These are phyloP conservation scores for Cotesia typhae DNA, from an alignment of 1,140 invertebrate species.

Conservation along the genomic window DNA sequence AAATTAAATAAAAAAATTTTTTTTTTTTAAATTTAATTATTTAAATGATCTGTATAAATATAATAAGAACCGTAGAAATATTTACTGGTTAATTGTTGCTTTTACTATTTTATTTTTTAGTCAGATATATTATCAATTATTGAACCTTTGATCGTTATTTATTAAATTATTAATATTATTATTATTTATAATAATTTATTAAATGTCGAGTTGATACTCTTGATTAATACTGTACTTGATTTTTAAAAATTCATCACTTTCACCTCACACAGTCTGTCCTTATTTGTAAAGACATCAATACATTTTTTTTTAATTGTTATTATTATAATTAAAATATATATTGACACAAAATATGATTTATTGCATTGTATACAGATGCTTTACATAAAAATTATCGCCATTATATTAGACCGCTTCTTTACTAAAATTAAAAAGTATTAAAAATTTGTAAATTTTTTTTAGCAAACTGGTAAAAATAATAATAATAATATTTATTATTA, in stretches of 20 bases:
- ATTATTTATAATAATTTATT: background rate
- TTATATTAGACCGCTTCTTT: conserved; percentile 7
- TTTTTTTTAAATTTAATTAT: conserved; percentile 4
- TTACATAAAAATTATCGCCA: conserved; percentile 39
- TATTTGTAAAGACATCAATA: background rate
- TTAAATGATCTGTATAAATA: conserved; percentile 57
- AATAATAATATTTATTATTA: background rate
- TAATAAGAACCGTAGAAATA: conserved; percentile 36
- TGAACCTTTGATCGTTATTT: background rate
- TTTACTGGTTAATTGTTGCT: background rate
- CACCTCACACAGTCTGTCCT: background rate
- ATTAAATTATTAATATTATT: background rate
- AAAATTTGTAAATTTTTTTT: no score
- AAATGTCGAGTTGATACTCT: background rate
- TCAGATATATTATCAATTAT: background rate
- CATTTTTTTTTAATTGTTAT: background rate
- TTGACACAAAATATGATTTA: conserved; percentile 12
- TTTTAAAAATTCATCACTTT: background rate
- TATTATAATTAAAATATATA: conserved; percentile 8
- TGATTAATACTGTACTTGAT: conserved; percentile 14
- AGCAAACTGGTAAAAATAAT: no score
- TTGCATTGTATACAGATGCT: conserved; percentile 25
- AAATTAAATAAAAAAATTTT: conserved; percentile 55
- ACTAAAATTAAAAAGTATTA: background rate
- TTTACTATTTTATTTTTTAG: conserved; percentile 4